Conservation (phyloP, 2,113 vertebrate genomes). For the Rhea pennata region DNA sequence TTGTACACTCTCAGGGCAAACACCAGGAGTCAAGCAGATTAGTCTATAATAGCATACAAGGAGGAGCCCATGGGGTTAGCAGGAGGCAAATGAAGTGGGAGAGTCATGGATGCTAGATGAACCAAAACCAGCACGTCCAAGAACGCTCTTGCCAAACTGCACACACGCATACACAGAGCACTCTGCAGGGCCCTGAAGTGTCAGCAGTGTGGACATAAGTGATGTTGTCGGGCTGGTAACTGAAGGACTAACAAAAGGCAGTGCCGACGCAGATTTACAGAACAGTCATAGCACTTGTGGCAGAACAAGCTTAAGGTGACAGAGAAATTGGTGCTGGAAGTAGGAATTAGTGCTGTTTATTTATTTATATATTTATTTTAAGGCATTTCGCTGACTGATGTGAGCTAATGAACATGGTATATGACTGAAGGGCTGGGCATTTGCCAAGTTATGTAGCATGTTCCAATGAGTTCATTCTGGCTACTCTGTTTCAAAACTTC, state of each 20-base stretch:
- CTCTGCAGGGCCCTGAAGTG: too few relatives aligned
- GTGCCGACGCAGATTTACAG: not conserved
- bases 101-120: not conserved
- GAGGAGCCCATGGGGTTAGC: not conserved
- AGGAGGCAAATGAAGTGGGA: too few relatives aligned
- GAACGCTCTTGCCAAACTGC: not conserved
- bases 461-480: not conserved
- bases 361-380: not conserved
- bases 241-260: fast-evolving
- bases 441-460: not conserved
- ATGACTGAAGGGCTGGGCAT: not conserved
- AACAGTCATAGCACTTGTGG: not conserved
- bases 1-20: too few relatives aligned
- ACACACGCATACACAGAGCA: not conserved
- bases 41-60: not conserved
- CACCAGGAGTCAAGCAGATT: too few relatives aligned
- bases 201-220: too few relatives aligned
- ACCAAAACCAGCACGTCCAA: not conserved
- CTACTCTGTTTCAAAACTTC: not conserved
- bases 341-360: not conserved
- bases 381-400: not conserved
- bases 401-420: not conserved
- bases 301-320: not conserved
- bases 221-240: not conserved
- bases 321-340: not conserved